phyloP scores from a whole-genome alignment of 2,888 invertebrate genomes.

The Campopleginae sp. region DNA sequence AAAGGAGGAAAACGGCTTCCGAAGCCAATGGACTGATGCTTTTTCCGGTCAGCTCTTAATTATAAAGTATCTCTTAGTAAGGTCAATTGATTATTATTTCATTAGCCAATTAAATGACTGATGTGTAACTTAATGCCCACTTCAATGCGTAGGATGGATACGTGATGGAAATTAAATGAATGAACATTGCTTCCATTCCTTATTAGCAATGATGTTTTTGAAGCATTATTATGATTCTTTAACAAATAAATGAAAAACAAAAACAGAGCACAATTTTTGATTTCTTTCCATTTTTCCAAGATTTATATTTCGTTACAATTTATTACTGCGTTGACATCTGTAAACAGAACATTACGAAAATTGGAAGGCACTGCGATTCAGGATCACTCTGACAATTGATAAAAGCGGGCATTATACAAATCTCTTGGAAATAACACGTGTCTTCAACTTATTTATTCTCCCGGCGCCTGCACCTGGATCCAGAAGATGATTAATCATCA shows the following conservation, averaged over 20 bases:
- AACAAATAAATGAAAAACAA: not conserved
- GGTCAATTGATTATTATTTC: not conserved
- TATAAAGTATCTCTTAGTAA: not conserved
- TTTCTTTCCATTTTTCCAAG: not conserved
- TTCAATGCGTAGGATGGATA: not conserved
- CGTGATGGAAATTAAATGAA: not conserved
- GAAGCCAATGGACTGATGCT: not conserved
- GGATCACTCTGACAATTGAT: not conserved
- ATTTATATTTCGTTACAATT: not conserved
- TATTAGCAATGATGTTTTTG: not conserved
- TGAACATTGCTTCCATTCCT: not conserved
- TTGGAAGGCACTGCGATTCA: not conserved
- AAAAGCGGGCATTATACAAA: not conserved
- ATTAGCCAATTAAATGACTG: not conserved
- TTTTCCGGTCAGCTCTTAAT: not conserved
- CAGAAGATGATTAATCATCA: slow-evolving; percentile 62
- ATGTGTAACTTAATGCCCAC: not conserved
- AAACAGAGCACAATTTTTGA: not conserved
- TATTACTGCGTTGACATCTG: not conserved
- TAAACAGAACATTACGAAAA: not conserved
- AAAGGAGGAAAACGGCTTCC: not conserved
- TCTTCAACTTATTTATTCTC: slow-evolving; percentile 37
- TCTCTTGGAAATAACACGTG: not conserved
- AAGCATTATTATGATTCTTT: not conserved
- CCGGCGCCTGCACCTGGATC: slow-evolving; percentile 15